phyloP scores from a whole-genome alignment of 2,797 vertebrate species.

The Darevskia mixta region DNA sequence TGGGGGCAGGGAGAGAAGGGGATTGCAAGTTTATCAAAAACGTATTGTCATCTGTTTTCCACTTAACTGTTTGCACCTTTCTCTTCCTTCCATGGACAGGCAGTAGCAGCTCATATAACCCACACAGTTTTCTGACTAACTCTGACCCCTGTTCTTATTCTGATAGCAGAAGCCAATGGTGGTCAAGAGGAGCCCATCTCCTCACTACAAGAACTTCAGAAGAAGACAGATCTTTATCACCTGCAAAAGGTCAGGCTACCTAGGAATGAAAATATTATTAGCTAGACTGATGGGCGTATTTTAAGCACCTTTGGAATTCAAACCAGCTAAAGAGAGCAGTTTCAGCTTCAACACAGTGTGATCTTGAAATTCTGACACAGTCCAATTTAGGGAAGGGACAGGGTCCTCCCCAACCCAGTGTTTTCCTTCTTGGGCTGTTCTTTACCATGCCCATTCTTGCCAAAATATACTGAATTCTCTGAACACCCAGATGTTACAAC shows the following conservation, averaged over 20 bases:
- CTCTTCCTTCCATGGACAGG: neutral
- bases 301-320: neutral
- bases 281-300: neutral
- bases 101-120: neutral
- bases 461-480: neutral
- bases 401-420: neutral
- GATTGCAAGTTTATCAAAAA: neutral
- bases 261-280: neutral
- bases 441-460: neutral
- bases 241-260: constrained; percentile 90
- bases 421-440: neutral
- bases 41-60: neutral
- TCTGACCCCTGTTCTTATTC: constrained; percentile 65
- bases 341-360: neutral
- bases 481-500: neutral
- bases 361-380: neutral
- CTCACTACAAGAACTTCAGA: constrained; percentile 86
- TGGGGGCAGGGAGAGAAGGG: neutral
- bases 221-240: constrained; percentile 94
- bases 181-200: constrained; percentile 77
- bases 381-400: neutral
- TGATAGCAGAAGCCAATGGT: constrained; percentile 75
- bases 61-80: neutral
- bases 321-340: neutral
- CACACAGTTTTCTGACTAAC: neutral